A percentile compares a stretch with the other conserved stretches of the same genome.
Evolutionary conservation across 2,113 vertebrate genomes (phyloP).

Genomic region (Planiliza haematocheilus): DNA sequence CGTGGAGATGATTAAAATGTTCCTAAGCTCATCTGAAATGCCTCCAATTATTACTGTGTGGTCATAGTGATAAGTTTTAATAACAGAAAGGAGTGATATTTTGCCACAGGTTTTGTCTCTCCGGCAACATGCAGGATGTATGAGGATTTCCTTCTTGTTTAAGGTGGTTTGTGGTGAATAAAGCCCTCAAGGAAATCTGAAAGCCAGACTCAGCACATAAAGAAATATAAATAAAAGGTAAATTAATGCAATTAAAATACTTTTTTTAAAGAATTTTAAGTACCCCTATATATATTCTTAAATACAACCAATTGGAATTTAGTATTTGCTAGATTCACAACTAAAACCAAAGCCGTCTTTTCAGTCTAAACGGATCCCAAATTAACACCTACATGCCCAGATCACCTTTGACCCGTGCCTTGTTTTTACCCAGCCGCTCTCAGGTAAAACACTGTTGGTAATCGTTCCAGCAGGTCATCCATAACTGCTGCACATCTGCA

Average conservation of each 20-base stretch:
- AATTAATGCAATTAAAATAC: no score
- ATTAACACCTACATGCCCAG: no score
- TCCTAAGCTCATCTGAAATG: no score
- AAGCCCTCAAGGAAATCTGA: no score
- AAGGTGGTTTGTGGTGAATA: no score
- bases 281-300: no score
- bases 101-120: neutral
- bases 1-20: neutral
- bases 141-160: no score
- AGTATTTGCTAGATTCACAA: neutral
- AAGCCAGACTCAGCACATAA: neutral
- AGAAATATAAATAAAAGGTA: no score
- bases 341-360: no score
- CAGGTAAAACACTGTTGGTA: conserved; percentile 33
- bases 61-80: neutral
- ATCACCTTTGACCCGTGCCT: conserved; percentile 36
- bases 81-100: neutral
- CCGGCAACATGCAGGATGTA: no score
- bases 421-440: conserved; percentile 78
- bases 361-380: no score
- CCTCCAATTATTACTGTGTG: neutral
- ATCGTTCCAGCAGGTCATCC: conserved; percentile 84
- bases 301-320: neutral
- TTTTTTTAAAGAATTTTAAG: no score
- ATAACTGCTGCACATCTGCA: conserved; percentile 84